Base-by-base conservation (phyloP, 2,113 vertebrate species). In the Podiceps cristatus region DNA sequence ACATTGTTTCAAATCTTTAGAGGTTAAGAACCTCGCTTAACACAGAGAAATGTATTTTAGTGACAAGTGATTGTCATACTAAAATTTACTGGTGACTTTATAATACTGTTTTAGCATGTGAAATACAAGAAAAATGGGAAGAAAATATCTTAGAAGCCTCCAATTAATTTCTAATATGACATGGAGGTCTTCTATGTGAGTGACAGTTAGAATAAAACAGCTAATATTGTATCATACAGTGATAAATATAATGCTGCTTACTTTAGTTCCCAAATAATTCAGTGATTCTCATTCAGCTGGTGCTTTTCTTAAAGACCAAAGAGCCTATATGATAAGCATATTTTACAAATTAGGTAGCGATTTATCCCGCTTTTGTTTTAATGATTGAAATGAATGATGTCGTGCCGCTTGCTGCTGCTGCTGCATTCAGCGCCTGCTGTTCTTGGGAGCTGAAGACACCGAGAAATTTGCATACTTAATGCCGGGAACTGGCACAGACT, bases 371-470 rank as follows among this genome's bases (percentile, higher is more conserved):
- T 97, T 98, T 98, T 98, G 97, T 98, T 98, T 98, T 98, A 98
- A 98, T 98, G 98, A 98, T 98, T 98, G 97, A 98, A 98, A 98
- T 98, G 98, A 98, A 98, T 97, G 96, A 97, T 98, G 97, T 98
- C 96, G 96, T 98, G 97, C 96, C 80, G 97, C 96, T 96, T 82
- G 96, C 97, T 95, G 96, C 96, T 95, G 92, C 96, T 96, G 95
- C 96, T 94, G 91, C 95, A 97, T 97, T 98, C 98, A 98, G 94
- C 95, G 94, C 97, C 98, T 97, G 93, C 98, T 98, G 98, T 98
- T 98, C 97, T 97, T 95, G 85, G 96, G 95, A 98, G 97, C 97
- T 96, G 96, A 97, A 97, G 97, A 97, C 96, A 96, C 96, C 79
- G 90, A 96, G 93, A 95, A 96, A 98, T 98, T 98, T 98, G 98